phyloP scores from a whole-genome alignment of 1,140 invertebrate species.

The Dendroctonus ponderosae region DNA sequence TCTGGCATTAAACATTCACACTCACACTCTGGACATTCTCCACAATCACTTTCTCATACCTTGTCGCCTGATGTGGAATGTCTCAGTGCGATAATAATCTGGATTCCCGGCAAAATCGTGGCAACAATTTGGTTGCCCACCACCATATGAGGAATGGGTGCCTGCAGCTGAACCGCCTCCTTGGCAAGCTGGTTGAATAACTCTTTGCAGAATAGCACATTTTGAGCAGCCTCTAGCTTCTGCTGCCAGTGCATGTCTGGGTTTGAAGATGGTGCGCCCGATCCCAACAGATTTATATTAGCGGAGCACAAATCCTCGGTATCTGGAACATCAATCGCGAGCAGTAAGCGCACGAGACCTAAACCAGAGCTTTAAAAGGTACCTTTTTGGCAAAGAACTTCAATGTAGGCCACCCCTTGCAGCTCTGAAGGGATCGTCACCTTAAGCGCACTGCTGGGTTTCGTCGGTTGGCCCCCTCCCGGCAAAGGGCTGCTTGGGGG shows the following conservation, averaged over 20 bases:
- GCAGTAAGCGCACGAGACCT: too few species aligned
- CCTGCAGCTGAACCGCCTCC: conserved; percentile 90
- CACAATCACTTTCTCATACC: conserved; percentile 41
- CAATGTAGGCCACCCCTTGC: conserved; percentile 93
- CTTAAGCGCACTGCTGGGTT: conserved; percentile 76
- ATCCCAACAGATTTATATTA: conserved; percentile 68
- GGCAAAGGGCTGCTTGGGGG: conserved; percentile 58
- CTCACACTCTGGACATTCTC: not conserved
- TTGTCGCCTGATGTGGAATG: conserved; percentile 71
- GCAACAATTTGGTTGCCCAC: conserved; percentile 96
- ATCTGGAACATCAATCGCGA: conserved; percentile 55
- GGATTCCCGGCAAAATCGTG: conserved; percentile 90
- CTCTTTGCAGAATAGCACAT: conserved; percentile 97
- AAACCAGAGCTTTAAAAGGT: not conserved
- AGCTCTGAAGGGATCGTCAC: conserved; percentile 91
- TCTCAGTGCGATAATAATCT: conserved; percentile 76
- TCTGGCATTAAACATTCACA: conserved; percentile 36
- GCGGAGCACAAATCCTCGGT: conserved; percentile 81
- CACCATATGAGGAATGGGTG: conserved; percentile 93
- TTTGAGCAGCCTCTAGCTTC: conserved; percentile 93
- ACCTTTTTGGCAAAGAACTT: conserved; percentile 91
- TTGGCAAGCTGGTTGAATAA: conserved; percentile 91
- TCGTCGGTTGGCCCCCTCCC: conserved; percentile 51
- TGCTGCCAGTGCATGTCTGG: conserved; percentile 90
- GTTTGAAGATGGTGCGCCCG: conserved; percentile 62